Percentiles rank a stretch among this genome's conserved stretches.
Evolutionary conservation across 2,888 invertebrate species (phyloP).

Genomic region (Pomacea canaliculata): DNA sequence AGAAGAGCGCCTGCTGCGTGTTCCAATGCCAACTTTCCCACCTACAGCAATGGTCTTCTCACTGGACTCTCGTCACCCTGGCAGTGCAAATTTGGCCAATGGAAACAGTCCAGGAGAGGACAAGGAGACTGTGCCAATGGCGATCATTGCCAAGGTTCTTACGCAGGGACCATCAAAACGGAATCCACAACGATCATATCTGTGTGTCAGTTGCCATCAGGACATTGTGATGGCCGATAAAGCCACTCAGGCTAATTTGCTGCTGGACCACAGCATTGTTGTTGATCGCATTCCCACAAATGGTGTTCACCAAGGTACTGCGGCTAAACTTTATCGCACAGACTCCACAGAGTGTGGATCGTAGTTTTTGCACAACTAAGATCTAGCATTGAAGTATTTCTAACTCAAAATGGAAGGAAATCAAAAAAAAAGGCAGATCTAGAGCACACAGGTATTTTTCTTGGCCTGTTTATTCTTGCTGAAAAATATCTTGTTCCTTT

Average conservation of each 20-base stretch:
- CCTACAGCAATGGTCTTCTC: conserved; percentile 85
- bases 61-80: conserved; percentile 43
- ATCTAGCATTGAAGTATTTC: too few relatives aligned
- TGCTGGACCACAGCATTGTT: conserved; percentile 23
- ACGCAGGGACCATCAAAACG: conserved; percentile 53
- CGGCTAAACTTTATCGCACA: conserved; percentile 20
- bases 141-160: conserved; percentile 64
- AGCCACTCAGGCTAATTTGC: conserved; percentile 54
- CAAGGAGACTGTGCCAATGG: conserved; percentile 57
- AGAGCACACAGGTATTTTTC: too few relatives aligned
- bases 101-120: background rate
- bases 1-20: conserved; percentile 75
- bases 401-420: too few relatives aligned
- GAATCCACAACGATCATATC: conserved; percentile 50
- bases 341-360: conserved; percentile 12
- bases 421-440: too few relatives aligned
- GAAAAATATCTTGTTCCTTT: too few relatives aligned
- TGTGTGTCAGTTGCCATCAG: conserved; percentile 61
- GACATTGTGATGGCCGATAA: conserved; percentile 57
- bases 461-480: too few relatives aligned
- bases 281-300: conserved; percentile 15
- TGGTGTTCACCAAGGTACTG: conserved; percentile 13
- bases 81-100: background rate
- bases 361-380: background rate
- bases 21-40: conserved; percentile 84